A percentile compares a stretch with the other conserved stretches of the same genome.
Evolutionary conservation across 35 echinoderm and acorn worm species (phyloP).

Genomic region (Nesometra sesokonis): DNA sequence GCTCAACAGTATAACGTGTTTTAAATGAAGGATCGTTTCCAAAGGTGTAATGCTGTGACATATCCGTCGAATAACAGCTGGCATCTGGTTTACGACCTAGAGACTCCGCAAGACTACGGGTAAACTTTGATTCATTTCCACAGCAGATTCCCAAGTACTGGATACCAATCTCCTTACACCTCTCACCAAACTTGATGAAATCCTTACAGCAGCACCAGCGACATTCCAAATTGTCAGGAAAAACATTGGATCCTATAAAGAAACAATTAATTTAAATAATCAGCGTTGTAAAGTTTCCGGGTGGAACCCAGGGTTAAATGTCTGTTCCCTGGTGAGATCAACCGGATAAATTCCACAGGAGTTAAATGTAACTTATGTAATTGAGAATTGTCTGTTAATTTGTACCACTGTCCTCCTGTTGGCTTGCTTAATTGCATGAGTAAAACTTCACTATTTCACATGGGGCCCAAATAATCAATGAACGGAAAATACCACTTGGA

Average conservation of each 20-base stretch:
- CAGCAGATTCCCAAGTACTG: conserved; percentile 84
- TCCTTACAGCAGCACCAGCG: conserved; percentile 27
- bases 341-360: too few species aligned
- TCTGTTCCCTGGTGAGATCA: too few species aligned
- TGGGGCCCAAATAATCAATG: too few species aligned
- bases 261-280: too few species aligned
- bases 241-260: conserved; percentile 34
- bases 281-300: too few species aligned
- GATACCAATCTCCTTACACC: conserved; percentile 60
- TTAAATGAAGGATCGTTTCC: conserved; percentile 17
- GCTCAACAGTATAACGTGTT: background rate
- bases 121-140: conserved; percentile 67
- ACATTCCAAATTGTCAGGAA: conserved; percentile 55
- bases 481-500: too few species aligned
- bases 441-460: too few species aligned
- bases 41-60: conserved; percentile 43
- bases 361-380: too few species aligned
- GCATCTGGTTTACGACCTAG: conserved; percentile 67
- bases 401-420: too few species aligned
- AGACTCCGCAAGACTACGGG: conserved; percentile 63
- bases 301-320: too few species aligned
- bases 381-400: too few species aligned
- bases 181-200: conserved; percentile 43
- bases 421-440: too few species aligned
- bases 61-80: conserved; percentile 46